Base-by-base conservation (phyloP, 2,113 vertebrate genomes). In the Corvus moneduloides region DNA sequence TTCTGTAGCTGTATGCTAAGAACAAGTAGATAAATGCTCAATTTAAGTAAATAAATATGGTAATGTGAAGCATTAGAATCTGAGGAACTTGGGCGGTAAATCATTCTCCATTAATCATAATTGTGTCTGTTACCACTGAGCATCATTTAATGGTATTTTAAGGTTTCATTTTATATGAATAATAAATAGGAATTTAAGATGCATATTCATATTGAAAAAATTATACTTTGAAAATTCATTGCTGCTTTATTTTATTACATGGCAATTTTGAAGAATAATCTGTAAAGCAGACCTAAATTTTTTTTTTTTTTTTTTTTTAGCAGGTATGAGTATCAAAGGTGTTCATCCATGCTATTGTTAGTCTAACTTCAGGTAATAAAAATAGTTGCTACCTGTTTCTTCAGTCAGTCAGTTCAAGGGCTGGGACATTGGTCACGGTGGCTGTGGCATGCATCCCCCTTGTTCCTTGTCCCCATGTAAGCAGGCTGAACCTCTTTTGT, bases 21-120 rank as follows among this genome's bases (percentile, higher is more conserved):
- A 91, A 67, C 32, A 74, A 91, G 63, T 63, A 59, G 27, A 84
- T 86, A 84, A 94, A 94, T 77, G n/a, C 39, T 85, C 62, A 55
- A 4, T 89, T 90, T 91, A 83, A 84, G 48, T 94, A 96, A 93
- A 93, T 86, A 93, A 88, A 80, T 77, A 67, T 71, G 82, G 67
- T 85, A 91, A 91, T 69, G 35, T 89, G 80, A 80, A 69, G n/a
- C 63, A 94, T 88, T 72, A 83, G 51, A 76, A 74, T 88, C 43
- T 71, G 59, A 88, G 24, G 24, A 80, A 49, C 52, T 59, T 84
- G 43, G 61, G 33, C 1, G 0, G 22, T 84, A 86, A 91, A 93
- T 88, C 27, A 72, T 41, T 78, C 76, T 88, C 59, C 71, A 55
- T 81, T 94, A 90, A 84, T 93, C 41, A 43, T 92, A 86, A 89